Percentiles rank a stretch among this genome's conserved stretches.
Evolutionary conservation across 2,797 vertebrate species (phyloP).

Genomic region (Catostomus latipinnis): DNA sequence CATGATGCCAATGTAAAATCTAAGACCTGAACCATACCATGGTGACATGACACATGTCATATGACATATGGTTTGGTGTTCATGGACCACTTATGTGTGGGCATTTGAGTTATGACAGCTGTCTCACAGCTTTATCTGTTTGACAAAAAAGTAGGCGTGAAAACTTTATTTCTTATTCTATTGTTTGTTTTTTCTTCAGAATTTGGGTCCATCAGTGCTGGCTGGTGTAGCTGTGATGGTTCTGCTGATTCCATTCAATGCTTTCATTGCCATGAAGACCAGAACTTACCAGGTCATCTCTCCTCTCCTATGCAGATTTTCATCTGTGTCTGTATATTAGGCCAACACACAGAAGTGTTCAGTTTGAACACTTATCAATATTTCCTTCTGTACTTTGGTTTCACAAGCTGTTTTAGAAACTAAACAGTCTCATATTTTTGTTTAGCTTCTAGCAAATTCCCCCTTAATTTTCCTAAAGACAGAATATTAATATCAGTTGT

Average conservation of each 20-base stretch:
- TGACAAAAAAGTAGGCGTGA: too few relatives aligned
- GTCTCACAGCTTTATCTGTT: too few relatives aligned
- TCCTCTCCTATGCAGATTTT: neutral
- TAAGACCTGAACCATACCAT: too few relatives aligned
- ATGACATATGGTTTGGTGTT: too few relatives aligned
- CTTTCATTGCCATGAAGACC: conserved; percentile 90
- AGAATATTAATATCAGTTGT: neutral
- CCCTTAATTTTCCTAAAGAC: conserved; percentile 10
- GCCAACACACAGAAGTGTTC: neutral
- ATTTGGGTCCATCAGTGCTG: conserved; percentile 89
- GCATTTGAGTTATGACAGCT: too few relatives aligned
- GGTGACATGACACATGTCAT: too few relatives aligned
- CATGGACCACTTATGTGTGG: too few relatives aligned
- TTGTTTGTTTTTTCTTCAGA: conserved; percentile 65
- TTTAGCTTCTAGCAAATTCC: neutral
- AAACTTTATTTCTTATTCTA: neutral
- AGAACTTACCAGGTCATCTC: conserved; percentile 85
- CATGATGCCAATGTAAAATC: too few relatives aligned
- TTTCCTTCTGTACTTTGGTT: neutral
- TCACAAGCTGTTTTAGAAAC: neutral
- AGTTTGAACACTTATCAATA: neutral
- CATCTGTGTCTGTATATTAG: neutral
- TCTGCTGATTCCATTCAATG: conserved; percentile 91
- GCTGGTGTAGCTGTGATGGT: conserved; percentile 95
- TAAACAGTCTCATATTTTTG: neutral